Conservation (phyloP, 2,888 invertebrate genomes). For the Tyria jacobaeae region DNA sequence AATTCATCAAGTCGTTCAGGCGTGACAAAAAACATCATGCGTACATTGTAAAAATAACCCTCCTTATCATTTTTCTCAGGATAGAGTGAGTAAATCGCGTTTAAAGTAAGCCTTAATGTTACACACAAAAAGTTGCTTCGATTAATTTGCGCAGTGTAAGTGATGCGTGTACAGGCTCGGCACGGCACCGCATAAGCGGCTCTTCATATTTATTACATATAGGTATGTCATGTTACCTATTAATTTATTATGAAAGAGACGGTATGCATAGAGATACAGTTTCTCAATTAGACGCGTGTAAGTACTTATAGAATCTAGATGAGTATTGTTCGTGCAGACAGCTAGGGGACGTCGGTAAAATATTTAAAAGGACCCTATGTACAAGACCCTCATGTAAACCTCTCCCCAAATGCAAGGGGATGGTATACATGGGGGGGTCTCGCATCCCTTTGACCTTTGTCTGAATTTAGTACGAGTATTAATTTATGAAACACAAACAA, state of each 20-base stretch:
- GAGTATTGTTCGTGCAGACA: background rate
- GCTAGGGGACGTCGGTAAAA: conserved; percentile 22
- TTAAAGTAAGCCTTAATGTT: too few species aligned
- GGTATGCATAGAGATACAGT: background rate
- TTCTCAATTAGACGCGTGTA: background rate
- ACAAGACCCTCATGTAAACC: conserved; percentile 16
- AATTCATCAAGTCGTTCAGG: too few species aligned
- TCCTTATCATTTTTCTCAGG: too few species aligned
- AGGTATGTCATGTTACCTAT: background rate
- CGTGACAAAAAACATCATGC: too few species aligned
- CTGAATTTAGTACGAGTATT: background rate
- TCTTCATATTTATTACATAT: too few species aligned
- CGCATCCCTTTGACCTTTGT: conserved; percentile 9
- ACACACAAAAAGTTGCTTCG: too few species aligned
- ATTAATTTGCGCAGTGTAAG: too few species aligned
- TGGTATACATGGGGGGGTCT: conserved; percentile 3
- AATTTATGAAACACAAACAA: background rate
- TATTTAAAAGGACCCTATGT: conserved; percentile 12
- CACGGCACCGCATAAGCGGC: too few species aligned
- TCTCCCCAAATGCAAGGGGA: conserved; percentile 11
- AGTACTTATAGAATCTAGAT: background rate
- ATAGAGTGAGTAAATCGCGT: too few species aligned
- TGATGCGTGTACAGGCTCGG: too few species aligned
- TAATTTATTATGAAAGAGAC: background rate
- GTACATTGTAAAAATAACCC: too few species aligned